Evolutionary conservation across 2,888 invertebrate species (phyloP), one percentile per base, ranked within the genome.

Genomic region (Mystacides longicornis): DNA sequence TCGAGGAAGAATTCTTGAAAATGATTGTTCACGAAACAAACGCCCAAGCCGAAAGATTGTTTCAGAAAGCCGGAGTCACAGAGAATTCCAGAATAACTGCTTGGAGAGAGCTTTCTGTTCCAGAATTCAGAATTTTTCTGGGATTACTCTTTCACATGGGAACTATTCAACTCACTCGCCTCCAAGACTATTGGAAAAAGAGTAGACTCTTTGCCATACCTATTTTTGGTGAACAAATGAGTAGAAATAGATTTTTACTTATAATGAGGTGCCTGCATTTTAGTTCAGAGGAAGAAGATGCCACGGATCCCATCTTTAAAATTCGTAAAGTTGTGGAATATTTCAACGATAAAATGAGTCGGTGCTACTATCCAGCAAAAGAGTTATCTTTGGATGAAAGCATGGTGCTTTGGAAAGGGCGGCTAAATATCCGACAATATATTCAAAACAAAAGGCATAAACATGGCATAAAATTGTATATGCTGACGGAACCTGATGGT

Each of bases 81-180:
- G 52, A 55, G 45, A 45, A 64, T 55, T 63, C 65, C 11, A 60
- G 63, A 61, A 62, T 64, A 58, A 57, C 60, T 31, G 46, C 50
- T 16, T 68, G 66, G 66, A 64, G 64, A 61, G 61, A 64, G 49
- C 52, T 68, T 31, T 64, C 63, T 22, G 23, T 33, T 16, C 54
- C 14, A 2, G 63, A 68, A 62, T 58, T 69, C 16, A 54, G 62
- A 55, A 65, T 60, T 57, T 69, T 70, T 64, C 43, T 71, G 2
- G 69, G 69, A 23, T 58, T 71, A n/a, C 51, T 70, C 7, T 64
- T 69, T 49, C 67, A 70, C 59, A 69, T 66, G 58, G 69, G 68
- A 19, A 67, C 66, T 23, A 66, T 69, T 20, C 59, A 60, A 42
- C 48, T 68, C 20, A 67, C 66, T 33, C 57, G 67, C 43, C 52